Conservation (phyloP, 2,888 invertebrate genomes). For the Carterocephalus palaemon region DNA sequence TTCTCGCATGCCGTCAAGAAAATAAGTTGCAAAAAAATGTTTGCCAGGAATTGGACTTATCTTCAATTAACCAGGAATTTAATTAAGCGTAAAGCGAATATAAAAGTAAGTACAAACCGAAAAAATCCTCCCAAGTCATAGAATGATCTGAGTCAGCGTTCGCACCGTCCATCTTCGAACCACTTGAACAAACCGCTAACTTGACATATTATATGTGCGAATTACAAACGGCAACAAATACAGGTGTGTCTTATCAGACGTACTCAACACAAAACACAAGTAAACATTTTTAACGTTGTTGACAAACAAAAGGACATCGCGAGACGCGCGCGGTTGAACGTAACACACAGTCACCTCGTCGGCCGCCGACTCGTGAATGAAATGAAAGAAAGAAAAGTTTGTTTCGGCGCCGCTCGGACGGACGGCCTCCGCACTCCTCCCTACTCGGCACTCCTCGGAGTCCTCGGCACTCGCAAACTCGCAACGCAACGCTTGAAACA, state of each 20-base stretch:
- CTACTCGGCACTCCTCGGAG: conserved; percentile 5
- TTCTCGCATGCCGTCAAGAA: conserved; percentile 12
- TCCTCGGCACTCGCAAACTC: neutral
- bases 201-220: conserved; percentile 39
- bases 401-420: conserved; percentile 6
- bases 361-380: conserved; percentile 56
- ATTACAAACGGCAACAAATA: conserved; percentile 16
- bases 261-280: conserved; percentile 28
- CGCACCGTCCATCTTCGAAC: conserved; percentile 71
- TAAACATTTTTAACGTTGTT: conserved; percentile 47
- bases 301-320: conserved; percentile 65
- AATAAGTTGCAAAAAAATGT: neutral
- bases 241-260: conserved; percentile 17
- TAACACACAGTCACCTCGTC: conserved; percentile 43
- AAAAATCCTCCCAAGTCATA: conserved; percentile 86
- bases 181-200: conserved; percentile 44
- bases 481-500: too few species aligned
- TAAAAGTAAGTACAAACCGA: conserved; percentile 72
- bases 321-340: conserved; percentile 38
- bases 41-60: neutral
- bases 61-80: neutral
- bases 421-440: conserved; percentile 11
- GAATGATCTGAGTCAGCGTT: conserved; percentile 83
- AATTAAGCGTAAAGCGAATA: neutral
- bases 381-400: conserved; percentile 55